These are phyloP conservation scores for Cettia cetti DNA, from an alignment of 2,113 vertebrate species.

Conservation along the genomic window DNA sequence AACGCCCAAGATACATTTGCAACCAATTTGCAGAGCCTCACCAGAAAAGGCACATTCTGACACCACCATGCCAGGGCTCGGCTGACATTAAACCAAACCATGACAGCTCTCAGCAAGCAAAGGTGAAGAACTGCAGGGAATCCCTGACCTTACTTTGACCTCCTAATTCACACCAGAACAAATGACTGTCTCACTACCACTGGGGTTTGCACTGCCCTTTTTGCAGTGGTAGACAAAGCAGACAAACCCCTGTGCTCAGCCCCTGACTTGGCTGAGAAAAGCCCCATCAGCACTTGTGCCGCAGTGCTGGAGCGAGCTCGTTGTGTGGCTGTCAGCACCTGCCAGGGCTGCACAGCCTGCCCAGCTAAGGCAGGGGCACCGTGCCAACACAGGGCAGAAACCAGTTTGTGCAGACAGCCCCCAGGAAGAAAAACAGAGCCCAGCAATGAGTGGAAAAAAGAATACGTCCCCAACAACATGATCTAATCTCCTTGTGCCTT, in stretches of 20 bases:
- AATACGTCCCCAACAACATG: neutral
- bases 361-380: neutral
- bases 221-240: neutral
- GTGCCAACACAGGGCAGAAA: neutral
- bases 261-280: neutral
- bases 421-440: neutral
- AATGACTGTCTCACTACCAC: neutral
- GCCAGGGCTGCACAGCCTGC: neutral
- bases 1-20: neutral
- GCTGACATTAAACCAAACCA: neutral
- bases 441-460: neutral
- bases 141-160: neutral
- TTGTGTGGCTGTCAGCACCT: neutral
- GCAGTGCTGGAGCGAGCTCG: neutral
- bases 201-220: neutral
- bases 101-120: neutral
- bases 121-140: neutral
- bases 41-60: neutral
- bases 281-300: neutral
- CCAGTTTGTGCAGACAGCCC: neutral
- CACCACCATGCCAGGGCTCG: fast-evolving
- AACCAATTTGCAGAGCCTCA: neutral
- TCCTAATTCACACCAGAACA: neutral
- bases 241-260: neutral
- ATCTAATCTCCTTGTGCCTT: neutral